Evolutionary conservation across 2,888 invertebrate genomes (phyloP), one percentile per base, ranked within the genome.

Genomic region (Zhuqinia jingwanae): DNA sequence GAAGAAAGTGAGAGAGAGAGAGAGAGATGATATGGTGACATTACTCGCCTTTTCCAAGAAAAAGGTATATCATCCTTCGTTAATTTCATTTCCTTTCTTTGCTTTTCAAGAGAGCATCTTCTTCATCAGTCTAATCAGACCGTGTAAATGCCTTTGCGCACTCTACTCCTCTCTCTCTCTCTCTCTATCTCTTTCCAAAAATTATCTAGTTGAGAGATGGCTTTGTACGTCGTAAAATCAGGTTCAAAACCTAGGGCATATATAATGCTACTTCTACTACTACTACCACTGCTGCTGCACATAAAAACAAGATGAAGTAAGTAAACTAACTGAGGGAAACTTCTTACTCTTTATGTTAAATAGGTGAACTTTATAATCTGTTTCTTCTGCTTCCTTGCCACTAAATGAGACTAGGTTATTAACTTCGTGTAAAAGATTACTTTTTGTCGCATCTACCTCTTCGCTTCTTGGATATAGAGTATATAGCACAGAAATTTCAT

Each of bases 51-150:
- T 20, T 76, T 76, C 76, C 42, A 27, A 56, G 53, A 65, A 79
- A 45, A 30, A 50, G 65, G 50, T 65, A 79, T 65, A 79, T 79
- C 65, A 79, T 58, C 22, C 65, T 65, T 65, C 65, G 77, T 68
- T 77, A 77, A 76, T 78, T 70, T 78, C 77, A 77, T 85, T 78
- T 70, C 70, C 77, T 60, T 68, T 63, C 50, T 30, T 27, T 80
- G 50, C 53, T 81, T 45, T n/a, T 17, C 20, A 8, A 36, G 36
- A 36, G 36, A 42, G 45, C 60, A 60, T 78, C 58, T 45, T 63
- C 78, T 65, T 68, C 79, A 79, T 81, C 68, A 68, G 53, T 81
- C 70, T 81, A 81, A 81, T 81, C 80, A 81, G 58, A 56, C 70
- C 70, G 70, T 70, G 56, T 70, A 81, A 70, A 68, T 70, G 68